Base-by-base conservation (phyloP, 2,113 vertebrate species). In the Fukomys damarensis region DNA sequence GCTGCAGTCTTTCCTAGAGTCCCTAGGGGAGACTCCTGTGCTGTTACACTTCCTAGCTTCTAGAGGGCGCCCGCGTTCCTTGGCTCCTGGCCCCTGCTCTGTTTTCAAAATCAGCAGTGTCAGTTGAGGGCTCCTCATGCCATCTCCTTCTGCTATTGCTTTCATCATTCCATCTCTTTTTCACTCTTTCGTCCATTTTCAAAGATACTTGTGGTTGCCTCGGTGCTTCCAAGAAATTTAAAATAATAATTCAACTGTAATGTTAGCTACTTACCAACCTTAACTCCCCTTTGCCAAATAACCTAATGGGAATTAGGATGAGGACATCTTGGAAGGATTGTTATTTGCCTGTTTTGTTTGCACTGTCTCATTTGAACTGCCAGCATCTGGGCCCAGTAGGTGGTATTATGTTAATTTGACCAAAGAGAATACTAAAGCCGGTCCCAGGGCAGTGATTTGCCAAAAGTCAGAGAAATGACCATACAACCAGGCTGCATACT, bases 71-170 rank as follows among this genome's bases (percentile, higher is more conserved):
- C 52, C 52, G 4, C 7, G 4, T 58, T 74, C 43, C 35, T 74
- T 54, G 22, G 35, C 61, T 61, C 3, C 6, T 2, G 30, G 9
- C 43, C 26, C 1, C 59, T 61, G 16, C 6, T 86, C 35, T 1
- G 5, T 22, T 35, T 72, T 80, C 63, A 41, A 3, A 52, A 56
- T 46, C 32, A 72, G 28, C 43, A 24, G 5, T 4, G 32, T 16
- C 30, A 3, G 0, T n/a, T 28, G 35, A 10, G 24, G 70, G 14
- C 32, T 22, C 88, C 63, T 88, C 54, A 5, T 20, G 17, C 9
- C 0, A 0, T 1, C 17, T 58, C 7, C 3, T 30, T 26, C 22
- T 28, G 63, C 30, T 28, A 2, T 88, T 19, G 26, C 20, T 46
- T 68, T 38, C 3, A 9, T 7, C 19, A 17, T n/a, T 30, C 30